Evolutionary conservation across 2,113 vertebrate genomes (phyloP).

Genomic region (Balaenoptera acutorostrata): DNA sequence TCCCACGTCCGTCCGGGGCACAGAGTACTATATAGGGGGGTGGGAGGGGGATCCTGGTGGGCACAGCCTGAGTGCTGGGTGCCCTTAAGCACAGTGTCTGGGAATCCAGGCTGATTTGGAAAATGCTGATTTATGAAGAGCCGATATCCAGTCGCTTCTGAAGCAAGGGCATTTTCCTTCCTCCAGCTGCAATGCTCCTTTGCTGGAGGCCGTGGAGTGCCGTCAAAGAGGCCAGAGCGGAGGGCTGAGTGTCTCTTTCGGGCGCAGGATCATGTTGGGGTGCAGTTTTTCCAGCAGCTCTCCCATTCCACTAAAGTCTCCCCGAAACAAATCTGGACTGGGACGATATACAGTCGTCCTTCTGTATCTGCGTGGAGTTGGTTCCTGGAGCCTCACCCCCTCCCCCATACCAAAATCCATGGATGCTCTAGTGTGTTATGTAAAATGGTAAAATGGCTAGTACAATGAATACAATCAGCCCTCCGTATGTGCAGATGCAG

Average conservation of each 20-base stretch:
- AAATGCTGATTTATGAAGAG: neutral
- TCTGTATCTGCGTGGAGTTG: too few species aligned
- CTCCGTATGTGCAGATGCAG: too few species aligned
- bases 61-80: neutral
- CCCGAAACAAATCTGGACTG: neutral
- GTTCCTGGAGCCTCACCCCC: too few species aligned
- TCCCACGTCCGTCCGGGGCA: neutral
- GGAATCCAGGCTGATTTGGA: neutral
- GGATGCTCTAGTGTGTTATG: too few species aligned
- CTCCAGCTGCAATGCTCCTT: neutral
- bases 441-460: too few species aligned
- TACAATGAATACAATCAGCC: too few species aligned
- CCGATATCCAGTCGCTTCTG: neutral
- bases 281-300: neutral
- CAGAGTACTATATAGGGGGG: neutral
- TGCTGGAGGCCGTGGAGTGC: neutral
- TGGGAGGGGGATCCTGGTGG: neutral
- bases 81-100: neutral
- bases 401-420: too few species aligned
- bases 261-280: neutral
- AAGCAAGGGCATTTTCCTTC: neutral
- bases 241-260: too few species aligned
- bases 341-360: too few species aligned
- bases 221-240: neutral
- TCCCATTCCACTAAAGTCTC: neutral